These are phyloP conservation scores for Bellardia bayeri DNA, from an alignment of 2,888 invertebrate species.

Conservation along the genomic window DNA sequence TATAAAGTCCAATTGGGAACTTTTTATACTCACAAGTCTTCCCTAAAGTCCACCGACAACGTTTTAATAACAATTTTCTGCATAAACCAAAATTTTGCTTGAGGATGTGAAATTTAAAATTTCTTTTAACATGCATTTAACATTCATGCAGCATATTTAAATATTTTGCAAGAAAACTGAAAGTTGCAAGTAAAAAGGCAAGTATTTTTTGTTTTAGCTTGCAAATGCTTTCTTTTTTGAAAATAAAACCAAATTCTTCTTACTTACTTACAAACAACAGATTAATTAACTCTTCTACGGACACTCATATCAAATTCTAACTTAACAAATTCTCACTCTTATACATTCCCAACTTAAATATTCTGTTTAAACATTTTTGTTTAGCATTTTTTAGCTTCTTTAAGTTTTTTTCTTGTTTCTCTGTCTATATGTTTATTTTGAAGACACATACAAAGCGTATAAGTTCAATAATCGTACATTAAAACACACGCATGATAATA, in stretches of 20 bases:
- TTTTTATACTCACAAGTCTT: too few species aligned
- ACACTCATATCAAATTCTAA: not conserved
- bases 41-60: too few species aligned
- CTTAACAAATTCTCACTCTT: constrained; percentile 40
- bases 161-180: not conserved
- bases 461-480: not conserved
- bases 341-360: constrained; percentile 37
- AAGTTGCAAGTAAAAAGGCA: not conserved
- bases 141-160: not conserved
- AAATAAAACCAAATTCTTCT: not conserved
- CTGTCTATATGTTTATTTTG: constrained; percentile 18
- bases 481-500: not conserved
- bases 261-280: not conserved
- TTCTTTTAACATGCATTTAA: too few species aligned
- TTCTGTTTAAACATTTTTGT: not conserved
- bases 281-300: constrained; percentile 18
- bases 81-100: too few species aligned
- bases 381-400: constrained; percentile 15
- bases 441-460: constrained; percentile 11
- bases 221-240: too few species aligned
- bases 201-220: too few species aligned
- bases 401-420: not conserved
- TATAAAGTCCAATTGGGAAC: too few species aligned
- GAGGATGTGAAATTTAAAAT: too few species aligned
- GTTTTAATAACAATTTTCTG: too few species aligned